A percentile compares a stretch with the other conserved stretches of the same genome.
phyloP scores from a whole-genome alignment of 2,797 vertebrate species.

The Centropyge bicolor region DNA sequence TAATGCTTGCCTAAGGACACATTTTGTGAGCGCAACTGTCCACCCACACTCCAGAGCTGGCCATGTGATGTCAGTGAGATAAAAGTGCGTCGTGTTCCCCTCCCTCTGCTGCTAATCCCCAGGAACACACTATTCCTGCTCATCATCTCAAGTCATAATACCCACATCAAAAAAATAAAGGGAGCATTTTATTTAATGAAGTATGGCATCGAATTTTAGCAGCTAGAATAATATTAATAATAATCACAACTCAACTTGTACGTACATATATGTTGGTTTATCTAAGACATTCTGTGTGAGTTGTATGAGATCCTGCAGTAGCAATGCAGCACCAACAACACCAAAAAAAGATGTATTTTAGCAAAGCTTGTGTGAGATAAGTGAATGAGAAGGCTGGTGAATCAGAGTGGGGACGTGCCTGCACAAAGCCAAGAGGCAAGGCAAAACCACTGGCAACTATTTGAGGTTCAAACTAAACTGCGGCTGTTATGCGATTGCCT shows the following conservation, averaged over 20 bases:
- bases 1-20: slow-evolving; percentile 72
- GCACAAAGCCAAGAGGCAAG: slow-evolving; percentile 59
- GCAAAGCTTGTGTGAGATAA: slow-evolving; percentile 29
- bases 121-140: slow-evolving; percentile 48
- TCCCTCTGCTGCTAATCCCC: slow-evolving; percentile 52
- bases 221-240: slow-evolving; percentile 8
- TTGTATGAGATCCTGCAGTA: background rate
- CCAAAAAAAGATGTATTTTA: background rate
- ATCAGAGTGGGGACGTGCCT: slow-evolving; percentile 63
- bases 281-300: slow-evolving; percentile 1
- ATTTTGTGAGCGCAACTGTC: slow-evolving; percentile 73
- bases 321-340: background rate
- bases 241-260: background rate
- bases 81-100: slow-evolving; percentile 69
- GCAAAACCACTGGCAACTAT: slow-evolving; percentile 63
- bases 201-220: slow-evolving; percentile 15
- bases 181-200: background rate
- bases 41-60: slow-evolving; percentile 74
- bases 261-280: background rate
- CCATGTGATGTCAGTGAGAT: slow-evolving; percentile 76
- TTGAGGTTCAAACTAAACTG: slow-evolving; percentile 71
- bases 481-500: slow-evolving; percentile 22
- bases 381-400: slow-evolving; percentile 49
- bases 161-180: slow-evolving; percentile 27
- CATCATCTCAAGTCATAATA: slow-evolving; percentile 47